Evolutionary conservation across 2,888 invertebrate genomes (phyloP).

Genomic region (Drosophila robusta): DNA sequence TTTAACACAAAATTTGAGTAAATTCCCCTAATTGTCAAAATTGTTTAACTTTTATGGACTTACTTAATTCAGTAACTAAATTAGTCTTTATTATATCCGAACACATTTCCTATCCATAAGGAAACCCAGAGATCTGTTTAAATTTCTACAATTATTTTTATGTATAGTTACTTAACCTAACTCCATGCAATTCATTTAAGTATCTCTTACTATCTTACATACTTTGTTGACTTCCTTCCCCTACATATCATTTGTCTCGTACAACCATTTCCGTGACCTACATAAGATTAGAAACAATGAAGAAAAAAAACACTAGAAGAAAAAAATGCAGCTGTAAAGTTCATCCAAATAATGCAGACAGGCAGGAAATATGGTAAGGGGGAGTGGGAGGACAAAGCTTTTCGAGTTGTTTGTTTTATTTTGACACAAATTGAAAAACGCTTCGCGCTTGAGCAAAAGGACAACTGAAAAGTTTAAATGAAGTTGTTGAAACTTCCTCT

Average conservation of each 20-base stretch:
- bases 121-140: too few relatives aligned
- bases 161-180: background rate
- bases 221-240: slow-evolving; percentile 2
- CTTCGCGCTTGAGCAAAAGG: slow-evolving; percentile 26
- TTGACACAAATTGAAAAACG: slow-evolving; percentile 56
- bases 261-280: slow-evolving; percentile 45
- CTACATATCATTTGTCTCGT: slow-evolving; percentile 13
- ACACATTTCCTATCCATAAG: too few relatives aligned
- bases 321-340: slow-evolving; percentile 45
- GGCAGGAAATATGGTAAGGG: slow-evolving; percentile 44
- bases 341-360: slow-evolving; percentile 43
- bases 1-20: background rate
- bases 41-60: background rate
- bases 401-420: slow-evolving; percentile 62
- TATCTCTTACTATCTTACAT: slow-evolving; percentile 12
- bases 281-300: slow-evolving; percentile 23
- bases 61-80: too few relatives aligned
- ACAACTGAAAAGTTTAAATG: slow-evolving; percentile 45
- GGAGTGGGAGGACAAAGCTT: slow-evolving; percentile 8
- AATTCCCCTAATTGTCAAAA: background rate
- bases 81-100: too few relatives aligned
- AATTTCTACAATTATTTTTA: too few relatives aligned
- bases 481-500: slow-evolving; percentile 55
- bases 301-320: slow-evolving; percentile 7
- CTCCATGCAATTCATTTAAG: slow-evolving; percentile 14